Evolutionary conservation across 1,140 invertebrate species (phyloP).

Genomic region (Formica selysi): DNA sequence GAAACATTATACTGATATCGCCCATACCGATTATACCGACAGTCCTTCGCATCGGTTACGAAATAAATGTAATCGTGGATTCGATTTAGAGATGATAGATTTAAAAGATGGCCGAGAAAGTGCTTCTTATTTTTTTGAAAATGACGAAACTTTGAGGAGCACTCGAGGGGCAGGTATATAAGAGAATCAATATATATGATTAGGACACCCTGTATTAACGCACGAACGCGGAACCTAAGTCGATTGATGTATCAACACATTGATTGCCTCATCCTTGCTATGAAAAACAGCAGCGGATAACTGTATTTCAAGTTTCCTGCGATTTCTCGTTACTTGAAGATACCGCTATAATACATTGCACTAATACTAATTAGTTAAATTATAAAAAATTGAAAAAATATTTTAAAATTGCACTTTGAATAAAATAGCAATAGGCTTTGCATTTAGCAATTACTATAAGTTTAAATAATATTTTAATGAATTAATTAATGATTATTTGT

Average conservation of each 20-base stretch:
- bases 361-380: conserved; percentile 34
- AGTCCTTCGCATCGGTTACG: not conserved
- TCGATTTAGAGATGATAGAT: not conserved
- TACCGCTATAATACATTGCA: conserved; percentile 39
- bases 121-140: not conserved
- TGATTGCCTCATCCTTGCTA: conserved; percentile 59
- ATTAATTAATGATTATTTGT: not conserved
- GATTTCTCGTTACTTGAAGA: conserved; percentile 51
- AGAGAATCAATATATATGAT: not conserved
- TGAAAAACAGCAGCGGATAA: conserved; percentile 60
- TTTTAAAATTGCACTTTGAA: not conserved
- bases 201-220: conserved; percentile 49
- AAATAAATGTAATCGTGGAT: conserved; percentile 6
- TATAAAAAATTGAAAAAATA: conserved; percentile 13
- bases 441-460: not conserved
- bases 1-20: not conserved
- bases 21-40: too few relatives aligned
- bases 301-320: conserved; percentile 64
- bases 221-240: conserved; percentile 64
- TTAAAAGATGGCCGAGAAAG: not conserved
- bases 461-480: not conserved
- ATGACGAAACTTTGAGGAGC: not conserved
- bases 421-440: not conserved
- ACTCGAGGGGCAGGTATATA: not conserved
- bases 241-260: conserved; percentile 64